Conservation (phyloP, 1,140 invertebrate species). For the Pseudomyrmex gracilis region DNA sequence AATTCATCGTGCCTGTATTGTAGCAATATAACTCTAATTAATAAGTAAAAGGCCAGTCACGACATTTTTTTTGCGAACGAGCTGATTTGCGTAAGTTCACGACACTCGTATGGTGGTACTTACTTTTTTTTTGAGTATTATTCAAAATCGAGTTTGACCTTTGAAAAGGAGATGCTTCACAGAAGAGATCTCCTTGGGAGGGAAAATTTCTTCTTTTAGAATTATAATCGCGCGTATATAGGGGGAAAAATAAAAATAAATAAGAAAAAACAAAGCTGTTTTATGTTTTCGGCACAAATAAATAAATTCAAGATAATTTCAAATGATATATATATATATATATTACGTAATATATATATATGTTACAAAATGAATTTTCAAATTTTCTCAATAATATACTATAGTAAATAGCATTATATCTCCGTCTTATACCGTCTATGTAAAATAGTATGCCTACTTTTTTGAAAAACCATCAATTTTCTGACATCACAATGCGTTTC, state of each 20-base stretch:
- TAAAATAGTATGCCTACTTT: slow-evolving; percentile 30
- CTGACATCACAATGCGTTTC: slow-evolving; percentile 51
- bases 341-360: not conserved
- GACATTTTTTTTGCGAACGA: slow-evolving; percentile 1
- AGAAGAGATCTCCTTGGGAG: not conserved
- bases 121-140: slow-evolving; percentile 71
- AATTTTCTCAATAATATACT: slow-evolving; percentile 8
- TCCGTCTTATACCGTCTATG: slow-evolving; percentile 48
- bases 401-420: slow-evolving; percentile 36
- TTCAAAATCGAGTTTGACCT: slow-evolving; percentile 58
- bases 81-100: slow-evolving; percentile 53
- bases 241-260: not conserved
- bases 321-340: slow-evolving; percentile 6
- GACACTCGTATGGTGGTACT: slow-evolving; percentile 57
- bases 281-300: slow-evolving; percentile 40
- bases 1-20: slow-evolving; percentile 45
- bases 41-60: not conserved
- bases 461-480: slow-evolving; percentile 35
- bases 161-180: not conserved
- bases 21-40: not conserved
- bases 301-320: slow-evolving; percentile 51
- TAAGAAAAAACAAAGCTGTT: slow-evolving; percentile 13
- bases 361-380: slow-evolving; percentile 31
- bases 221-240: slow-evolving; percentile 52
- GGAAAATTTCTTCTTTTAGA: slow-evolving; percentile 10